Conservation (phyloP, 2,888 invertebrate species). For the Perizoma affinitatum region DNA sequence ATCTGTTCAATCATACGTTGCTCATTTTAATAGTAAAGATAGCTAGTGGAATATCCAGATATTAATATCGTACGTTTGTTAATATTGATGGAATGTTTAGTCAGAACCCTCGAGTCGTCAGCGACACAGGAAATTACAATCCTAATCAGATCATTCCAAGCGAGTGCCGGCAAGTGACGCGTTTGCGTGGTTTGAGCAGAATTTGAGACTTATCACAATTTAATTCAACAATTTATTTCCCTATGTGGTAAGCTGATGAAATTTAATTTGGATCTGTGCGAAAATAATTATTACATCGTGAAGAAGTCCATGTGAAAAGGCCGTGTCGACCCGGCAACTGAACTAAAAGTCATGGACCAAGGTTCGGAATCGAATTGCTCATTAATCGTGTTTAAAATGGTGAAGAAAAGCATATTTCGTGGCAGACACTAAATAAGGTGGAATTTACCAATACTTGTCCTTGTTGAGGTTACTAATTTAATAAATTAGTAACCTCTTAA, state of each 20-base stretch:
- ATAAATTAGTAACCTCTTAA: too few species aligned
- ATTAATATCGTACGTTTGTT: slow-evolving; percentile 8
- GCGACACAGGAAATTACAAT: slow-evolving; percentile 71
- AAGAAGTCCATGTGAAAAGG: too few species aligned
- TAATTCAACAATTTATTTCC: slow-evolving; percentile 31
- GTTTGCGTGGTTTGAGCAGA: slow-evolving; percentile 41
- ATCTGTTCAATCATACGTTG: too few species aligned
- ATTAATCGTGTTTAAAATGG: too few species aligned
- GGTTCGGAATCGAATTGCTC: too few species aligned
- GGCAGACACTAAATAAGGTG: too few species aligned
- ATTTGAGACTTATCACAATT: slow-evolving; percentile 39
- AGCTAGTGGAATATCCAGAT: not conserved
- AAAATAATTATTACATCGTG: slow-evolving; percentile 16
- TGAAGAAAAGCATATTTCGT: too few species aligned
- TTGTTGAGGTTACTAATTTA: too few species aligned
- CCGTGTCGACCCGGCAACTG: too few species aligned
- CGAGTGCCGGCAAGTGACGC: slow-evolving; percentile 61
- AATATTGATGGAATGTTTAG: slow-evolving; percentile 39
- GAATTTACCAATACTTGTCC: too few species aligned
- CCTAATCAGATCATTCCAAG: slow-evolving; percentile 73
- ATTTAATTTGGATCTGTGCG: slow-evolving; percentile 17
- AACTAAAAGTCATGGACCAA: too few species aligned
- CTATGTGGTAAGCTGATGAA: slow-evolving; percentile 21
- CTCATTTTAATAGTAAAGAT: not conserved
- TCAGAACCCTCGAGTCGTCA: slow-evolving; percentile 52